These are phyloP conservation scores for Cherax quadricarinatus DNA, from an alignment of 1,140 invertebrate genomes.

Conservation along the genomic window DNA sequence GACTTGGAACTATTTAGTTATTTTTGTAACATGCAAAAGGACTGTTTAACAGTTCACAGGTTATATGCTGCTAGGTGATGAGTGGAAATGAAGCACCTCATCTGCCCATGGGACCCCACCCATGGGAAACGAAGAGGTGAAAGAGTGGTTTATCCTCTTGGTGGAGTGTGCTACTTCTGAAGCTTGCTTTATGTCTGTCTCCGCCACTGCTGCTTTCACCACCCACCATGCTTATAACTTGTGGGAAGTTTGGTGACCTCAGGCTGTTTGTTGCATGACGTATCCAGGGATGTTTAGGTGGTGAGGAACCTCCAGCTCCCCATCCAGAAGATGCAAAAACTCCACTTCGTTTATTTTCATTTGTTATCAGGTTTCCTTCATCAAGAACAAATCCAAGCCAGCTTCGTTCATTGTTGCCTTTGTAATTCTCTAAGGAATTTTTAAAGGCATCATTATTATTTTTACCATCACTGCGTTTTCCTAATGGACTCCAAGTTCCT, in stretches of 20 bases:
- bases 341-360: slow-evolving; percentile 28
- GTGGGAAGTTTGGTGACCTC: not conserved
- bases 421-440: not conserved
- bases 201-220: not conserved
- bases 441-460: not conserved
- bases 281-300: slow-evolving; percentile 17
- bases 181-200: slow-evolving; percentile 20
- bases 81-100: slow-evolving; percentile 12
- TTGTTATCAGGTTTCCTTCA: not conserved
- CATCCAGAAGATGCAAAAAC: slow-evolving; percentile 45
- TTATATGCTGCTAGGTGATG: not conserved
- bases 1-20: not conserved
- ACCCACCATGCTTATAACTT: not conserved
- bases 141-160: slow-evolving; percentile 14
- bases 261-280: not conserved
- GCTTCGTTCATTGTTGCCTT: not conserved
- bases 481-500: slow-evolving; percentile 60
- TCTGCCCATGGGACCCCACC: slow-evolving; percentile 57
- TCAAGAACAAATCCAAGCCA: not conserved
- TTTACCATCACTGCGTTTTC: slow-evolving; percentile 23
- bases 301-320: slow-evolving; percentile 48
- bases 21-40: not conserved
- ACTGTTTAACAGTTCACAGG: not conserved
- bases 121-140: slow-evolving; percentile 49
- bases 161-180: not conserved